Base-by-base conservation (phyloP, 2,113 vertebrate species). In the Rattus rattus region DNA sequence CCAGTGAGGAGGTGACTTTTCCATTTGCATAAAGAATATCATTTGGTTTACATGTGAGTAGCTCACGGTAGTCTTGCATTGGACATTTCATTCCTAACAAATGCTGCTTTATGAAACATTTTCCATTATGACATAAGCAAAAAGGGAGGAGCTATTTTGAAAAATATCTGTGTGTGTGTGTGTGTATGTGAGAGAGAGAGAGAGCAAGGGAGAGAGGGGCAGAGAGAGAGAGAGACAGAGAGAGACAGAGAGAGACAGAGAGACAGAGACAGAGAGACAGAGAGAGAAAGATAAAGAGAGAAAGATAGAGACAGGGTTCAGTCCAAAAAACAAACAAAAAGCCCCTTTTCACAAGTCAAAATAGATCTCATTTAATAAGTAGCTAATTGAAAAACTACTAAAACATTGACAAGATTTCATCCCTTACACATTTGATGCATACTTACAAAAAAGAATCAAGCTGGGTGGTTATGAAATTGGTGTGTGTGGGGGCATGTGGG, bases 341-440 rank as follows among this genome's bases (percentile, higher is more conserved):
- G 84, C 16, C 3, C 95, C 49, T 59, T 36, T 91, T 92, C 26
- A 0, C 52, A 61, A 83, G 87, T 88, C 65, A 87, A 87, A 79
- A 65, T 72, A 54, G 17, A 11, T 94, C 89, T 89, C 33, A 61
- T n/a, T 73, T 36, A 67, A 28, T 52, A 36, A 88, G 59, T 73
- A 56, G 87, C 47, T 92, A 73, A 94, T 83, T 96, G 33, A 36
- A 28, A 73, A 85, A 87, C 63, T 80, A 90, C 90, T 87, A 84
- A 96, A 92, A 90, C 61, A 36, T 28, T 79, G 47, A 81, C 52
- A 95, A 28, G 67, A 22, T 36, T 54, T 36, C 80, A 61, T 61
- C 36, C 10, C 9, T n/a, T 10, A 83, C 39, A 83, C 19, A 81
- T 26, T 54, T 70, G 33, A 59, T 24, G 33, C 4, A 12, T 36